Base-by-base conservation (phyloP, 2,797 vertebrate species). In the Emys orbicularis region DNA sequence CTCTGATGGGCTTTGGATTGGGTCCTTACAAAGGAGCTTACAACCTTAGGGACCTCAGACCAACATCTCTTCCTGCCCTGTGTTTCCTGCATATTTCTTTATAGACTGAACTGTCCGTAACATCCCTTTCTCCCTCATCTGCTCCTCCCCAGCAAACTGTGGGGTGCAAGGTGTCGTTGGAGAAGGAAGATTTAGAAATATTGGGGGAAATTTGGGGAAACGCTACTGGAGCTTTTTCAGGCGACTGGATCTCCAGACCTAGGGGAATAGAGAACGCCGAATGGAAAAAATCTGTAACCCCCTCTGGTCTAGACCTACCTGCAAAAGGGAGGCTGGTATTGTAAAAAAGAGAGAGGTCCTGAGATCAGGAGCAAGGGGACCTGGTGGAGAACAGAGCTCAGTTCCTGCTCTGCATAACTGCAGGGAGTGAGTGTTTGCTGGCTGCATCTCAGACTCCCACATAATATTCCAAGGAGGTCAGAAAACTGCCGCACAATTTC, bases 401-500 rank as follows among this genome's bases (percentile, higher is more conserved):
- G 68, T 44, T 74, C 74, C 74, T 18, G 27, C 25, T 77, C 44
- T 49, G 25, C n/a, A 23, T 41, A 23, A 72, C 21, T 72, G 44
- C 74, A 77, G 44, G 18, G 25, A 49, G 16, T 15, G 11, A 74
- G 44, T 18, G 34, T 41, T 23, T 16, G 15, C 44, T 49, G 74
- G 74, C 31, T 79, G 79, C 25, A 8, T 13, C 10, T 25, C n/a
- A 49, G 44, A 34, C n/a, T n/a, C 61, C 52, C 8, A 1, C 19
- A 13, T 52, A 72, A 76, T 49, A 19, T 47, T 5, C 65, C 1
- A 0, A 5, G 12, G 21, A 41, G 41, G 8, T 10, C n/a, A 23
- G 25, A 53, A n/a, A 56, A 8, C 59, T 18, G 29, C 37, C n/a
- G 1, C 3, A 0, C 5, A 3, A 1, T 18, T 25, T 2, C 13